Evolutionary conservation across 2,888 invertebrate species (phyloP), one percentile per base, ranked within the genome.

Genomic region (Cryptophagus acutangulus): DNA sequence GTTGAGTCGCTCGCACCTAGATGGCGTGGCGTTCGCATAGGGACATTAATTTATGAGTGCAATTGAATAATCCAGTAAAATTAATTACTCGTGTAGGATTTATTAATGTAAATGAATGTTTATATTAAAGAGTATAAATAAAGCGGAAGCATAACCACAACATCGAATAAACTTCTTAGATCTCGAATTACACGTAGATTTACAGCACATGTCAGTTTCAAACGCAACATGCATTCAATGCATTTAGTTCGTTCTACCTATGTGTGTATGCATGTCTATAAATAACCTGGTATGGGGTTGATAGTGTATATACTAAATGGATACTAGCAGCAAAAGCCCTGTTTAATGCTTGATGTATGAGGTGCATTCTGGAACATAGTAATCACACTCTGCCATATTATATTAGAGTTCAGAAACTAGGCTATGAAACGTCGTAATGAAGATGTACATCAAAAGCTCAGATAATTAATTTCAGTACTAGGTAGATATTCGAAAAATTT

Each of bases 311-410:
- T 20, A 13, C 14, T 36, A 35, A 40, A 40, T 38, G 34, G 33
- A 46, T 43, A 37, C 40, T 20, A n/a, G 24, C 24, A 8, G 24
- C 36, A 40, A 37, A n/a, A n/a, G n/a, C n/a, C n/a, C 36, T 41
- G 39, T 45, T 38, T 46, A 46, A 41, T 43, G 29, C 30, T 38
- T 46, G 41, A 43, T 46, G 41, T 43, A 43, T 43, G 40, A 44
- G 41, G 46, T 43, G 43, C 35, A 46, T 38, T 20, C 24, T 20
- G 24, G 24, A 20, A 20, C 24, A 20, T 20, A 20, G 24, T 20
- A 20, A 20, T 20, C 24, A 20, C 24, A 20, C 24, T 20, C 6
- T 20, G n/a, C n/a, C n/a, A n/a, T n/a, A n/a, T n/a, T n/a, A n/a
- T n/a, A n/a, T n/a, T n/a, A n/a, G n/a, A n/a, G n/a, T n/a, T n/a